These are phyloP conservation scores for Brachionus calyciflorus DNA, from an alignment of 1,140 invertebrate species.

Conservation along the genomic window DNA sequence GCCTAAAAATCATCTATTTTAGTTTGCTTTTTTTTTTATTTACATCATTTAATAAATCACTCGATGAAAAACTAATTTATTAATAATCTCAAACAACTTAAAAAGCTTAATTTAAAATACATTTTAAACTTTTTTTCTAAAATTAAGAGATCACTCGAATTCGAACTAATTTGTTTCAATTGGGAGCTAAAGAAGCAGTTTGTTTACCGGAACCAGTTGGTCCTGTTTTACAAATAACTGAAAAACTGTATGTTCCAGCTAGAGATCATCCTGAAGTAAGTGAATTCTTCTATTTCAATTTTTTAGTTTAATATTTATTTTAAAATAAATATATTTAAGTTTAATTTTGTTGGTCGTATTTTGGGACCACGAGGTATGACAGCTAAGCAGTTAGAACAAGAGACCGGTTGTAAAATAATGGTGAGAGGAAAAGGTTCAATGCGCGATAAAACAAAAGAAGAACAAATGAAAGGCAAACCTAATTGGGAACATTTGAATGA, in stretches of 20 bases:
- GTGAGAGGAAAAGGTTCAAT: conserved; percentile 99
- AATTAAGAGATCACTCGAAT: conserved; percentile 97
- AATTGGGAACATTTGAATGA: conserved; percentile 99
- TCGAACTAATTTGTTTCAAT: conserved; percentile 92
- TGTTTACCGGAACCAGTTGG: conserved; percentile 91
- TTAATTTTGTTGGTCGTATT: conserved; percentile 99
- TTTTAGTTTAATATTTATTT: background rate
- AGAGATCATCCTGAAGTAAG: conserved; percentile 92
- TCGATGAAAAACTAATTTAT: background rate
- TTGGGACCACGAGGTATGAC: conserved; percentile 98
- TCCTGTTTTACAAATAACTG: conserved; percentile 81
- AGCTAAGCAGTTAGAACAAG: conserved; percentile 97
- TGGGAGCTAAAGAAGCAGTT: conserved; percentile 87
- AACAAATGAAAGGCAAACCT: conserved; percentile 97
- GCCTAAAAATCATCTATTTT: no score
- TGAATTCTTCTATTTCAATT: background rate
- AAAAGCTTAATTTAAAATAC: background rate
- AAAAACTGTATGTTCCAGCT: conserved; percentile 98
- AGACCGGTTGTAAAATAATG: conserved; percentile 99
- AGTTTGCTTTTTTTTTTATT: background rate
- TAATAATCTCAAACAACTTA: background rate
- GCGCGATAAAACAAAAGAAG: conserved; percentile 99
- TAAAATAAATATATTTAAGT: conserved; percentile 57
- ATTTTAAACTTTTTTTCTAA: background rate
- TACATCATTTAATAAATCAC: background rate